These are phyloP conservation scores for Megalopta genalis DNA, from an alignment of 1,140 invertebrate species.

Conservation along the genomic window DNA sequence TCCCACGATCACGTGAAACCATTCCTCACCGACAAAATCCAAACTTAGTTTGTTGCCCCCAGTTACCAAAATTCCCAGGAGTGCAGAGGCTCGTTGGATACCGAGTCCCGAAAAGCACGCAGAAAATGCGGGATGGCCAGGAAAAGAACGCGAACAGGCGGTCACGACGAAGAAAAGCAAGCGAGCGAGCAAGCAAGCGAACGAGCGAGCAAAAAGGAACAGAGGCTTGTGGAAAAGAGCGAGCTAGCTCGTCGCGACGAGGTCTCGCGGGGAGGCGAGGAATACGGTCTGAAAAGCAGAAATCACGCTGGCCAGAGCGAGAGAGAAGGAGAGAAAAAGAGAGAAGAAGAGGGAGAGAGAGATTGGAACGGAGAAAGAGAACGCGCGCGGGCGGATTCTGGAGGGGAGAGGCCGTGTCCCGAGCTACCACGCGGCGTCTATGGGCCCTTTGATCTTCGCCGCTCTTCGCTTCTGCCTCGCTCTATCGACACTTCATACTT, in stretches of 20 bases:
- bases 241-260: slow-evolving; percentile 9
- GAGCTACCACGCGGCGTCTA: slow-evolving; percentile 74
- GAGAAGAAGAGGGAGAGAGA: too few species aligned
- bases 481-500: slow-evolving; percentile 81
- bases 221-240: background rate
- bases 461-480: slow-evolving; percentile 79
- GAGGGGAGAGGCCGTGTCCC: slow-evolving; percentile 46
- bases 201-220: background rate
- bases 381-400: background rate
- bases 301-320: slow-evolving; percentile 34
- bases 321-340: background rate
- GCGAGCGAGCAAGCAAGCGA: too few species aligned
- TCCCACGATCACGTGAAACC: too few species aligned
- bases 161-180: too few species aligned
- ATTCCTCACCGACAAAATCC: too few species aligned
- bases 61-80: too few species aligned
- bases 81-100: too few species aligned
- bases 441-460: slow-evolving; percentile 78
- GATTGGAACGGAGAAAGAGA: slow-evolving; percentile 17
- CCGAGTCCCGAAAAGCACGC: too few species aligned
- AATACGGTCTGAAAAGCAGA: slow-evolving; percentile 48
- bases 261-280: slow-evolving; percentile 24
- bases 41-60: too few species aligned
- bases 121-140: too few species aligned
- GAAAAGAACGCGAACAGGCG: too few species aligned